Percentiles rank a stretch among this genome's conserved stretches.
phyloP scores from a whole-genome alignment of 1,140 invertebrate species.

The Acyrthosiphon pisum region DNA sequence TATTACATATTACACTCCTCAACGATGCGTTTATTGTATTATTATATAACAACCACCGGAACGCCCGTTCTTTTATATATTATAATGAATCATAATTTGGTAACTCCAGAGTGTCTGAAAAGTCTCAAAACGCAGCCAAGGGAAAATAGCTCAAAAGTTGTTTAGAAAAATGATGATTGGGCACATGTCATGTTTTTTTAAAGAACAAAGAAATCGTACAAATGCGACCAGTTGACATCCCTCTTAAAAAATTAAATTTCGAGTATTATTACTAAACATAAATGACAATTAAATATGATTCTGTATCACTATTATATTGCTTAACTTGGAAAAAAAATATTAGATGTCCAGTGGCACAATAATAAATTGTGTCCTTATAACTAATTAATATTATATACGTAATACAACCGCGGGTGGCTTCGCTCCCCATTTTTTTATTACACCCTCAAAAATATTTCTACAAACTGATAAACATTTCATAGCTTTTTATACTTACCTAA shows the following conservation, averaged over 20 bases:
- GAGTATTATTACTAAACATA: background rate
- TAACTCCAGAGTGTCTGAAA: background rate
- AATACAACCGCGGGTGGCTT: background rate
- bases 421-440: background rate
- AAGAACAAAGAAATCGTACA: too few species aligned
- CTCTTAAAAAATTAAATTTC: background rate
- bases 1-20: too few species aligned
- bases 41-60: too few species aligned
- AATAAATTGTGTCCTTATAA: too few species aligned
- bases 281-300: background rate
- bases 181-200: background rate
- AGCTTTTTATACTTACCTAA: background rate
- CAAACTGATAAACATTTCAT: background rate
- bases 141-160: background rate
- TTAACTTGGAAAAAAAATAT: background rate
- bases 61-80: too few species aligned
- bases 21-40: too few species aligned
- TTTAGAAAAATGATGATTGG: background rate
- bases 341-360: background rate
- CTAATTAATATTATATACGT: too few species aligned
- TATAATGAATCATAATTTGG: background rate
- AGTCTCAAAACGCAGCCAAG: background rate
- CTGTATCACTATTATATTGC: background rate
- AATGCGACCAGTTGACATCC: background rate
- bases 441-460: background rate